phyloP scores from a whole-genome alignment of 2,113 vertebrate species.

The Chionomys nivalis region DNA sequence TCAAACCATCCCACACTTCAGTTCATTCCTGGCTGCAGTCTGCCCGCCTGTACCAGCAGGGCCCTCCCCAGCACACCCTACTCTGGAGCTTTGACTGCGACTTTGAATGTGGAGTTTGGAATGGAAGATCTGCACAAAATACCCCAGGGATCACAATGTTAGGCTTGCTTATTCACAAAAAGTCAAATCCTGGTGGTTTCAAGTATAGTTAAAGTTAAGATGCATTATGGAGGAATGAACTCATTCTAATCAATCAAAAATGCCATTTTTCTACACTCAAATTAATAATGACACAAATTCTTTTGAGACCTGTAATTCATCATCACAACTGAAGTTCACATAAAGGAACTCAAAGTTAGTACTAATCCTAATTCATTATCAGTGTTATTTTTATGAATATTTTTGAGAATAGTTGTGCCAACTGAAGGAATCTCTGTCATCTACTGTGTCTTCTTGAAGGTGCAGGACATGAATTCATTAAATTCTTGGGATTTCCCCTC shows the following conservation, averaged over 20 bases:
- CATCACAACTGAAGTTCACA: constrained; percentile 43
- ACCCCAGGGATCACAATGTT: not conserved
- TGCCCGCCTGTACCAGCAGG: not conserved
- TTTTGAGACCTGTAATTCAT: constrained; percentile 28
- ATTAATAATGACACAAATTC: constrained; percentile 32
- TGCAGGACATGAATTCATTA: not conserved
- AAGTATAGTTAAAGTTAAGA: not conserved
- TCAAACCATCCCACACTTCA: too few species aligned
- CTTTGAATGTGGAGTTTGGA: not conserved
- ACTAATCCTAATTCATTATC: not conserved
- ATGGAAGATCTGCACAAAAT: not conserved
- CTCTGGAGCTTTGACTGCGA: not conserved
- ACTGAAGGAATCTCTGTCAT: not conserved
- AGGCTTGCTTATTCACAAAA: constrained; percentile 8
- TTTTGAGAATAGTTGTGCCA: not conserved
- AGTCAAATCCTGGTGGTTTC: not conserved
- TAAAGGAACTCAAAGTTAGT: not conserved
- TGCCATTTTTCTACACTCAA: constrained; percentile 18
- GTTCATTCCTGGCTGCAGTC: not conserved
- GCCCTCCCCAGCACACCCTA: not conserved
- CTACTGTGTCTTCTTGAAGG: not conserved
- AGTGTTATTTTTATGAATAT: not conserved
- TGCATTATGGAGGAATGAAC: not conserved
- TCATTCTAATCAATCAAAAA: constrained; percentile 2
- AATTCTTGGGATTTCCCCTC: not conserved